phyloP scores from a whole-genome alignment of 2,797 vertebrate genomes.

The Acanthis flammea region DNA sequence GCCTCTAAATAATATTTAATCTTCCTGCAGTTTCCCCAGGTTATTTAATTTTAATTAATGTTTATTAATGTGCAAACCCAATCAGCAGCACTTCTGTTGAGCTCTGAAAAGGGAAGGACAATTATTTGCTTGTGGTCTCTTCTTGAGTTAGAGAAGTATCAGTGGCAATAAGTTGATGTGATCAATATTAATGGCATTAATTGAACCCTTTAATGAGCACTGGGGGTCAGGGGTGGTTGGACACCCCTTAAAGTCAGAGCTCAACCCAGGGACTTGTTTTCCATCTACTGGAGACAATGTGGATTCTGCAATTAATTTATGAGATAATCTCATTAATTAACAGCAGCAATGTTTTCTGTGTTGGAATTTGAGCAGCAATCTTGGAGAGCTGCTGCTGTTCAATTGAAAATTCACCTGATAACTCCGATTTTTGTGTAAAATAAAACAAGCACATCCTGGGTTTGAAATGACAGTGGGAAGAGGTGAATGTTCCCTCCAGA shows the following conservation, averaged over 20 bases:
- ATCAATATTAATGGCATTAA: background rate
- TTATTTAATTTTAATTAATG: background rate
- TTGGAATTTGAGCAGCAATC: background rate
- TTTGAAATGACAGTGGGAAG: background rate
- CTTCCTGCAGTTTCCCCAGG: background rate
- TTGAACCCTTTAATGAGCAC: background rate
- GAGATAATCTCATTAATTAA: background rate
- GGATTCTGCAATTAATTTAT: background rate
- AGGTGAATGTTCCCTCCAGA: background rate
- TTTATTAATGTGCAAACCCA: background rate
- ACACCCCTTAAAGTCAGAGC: background rate
- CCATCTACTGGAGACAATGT: accelerated
- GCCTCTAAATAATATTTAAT: background rate
- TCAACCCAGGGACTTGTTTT: background rate
- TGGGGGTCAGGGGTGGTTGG: background rate
- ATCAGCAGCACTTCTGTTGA: background rate
- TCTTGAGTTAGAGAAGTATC: background rate
- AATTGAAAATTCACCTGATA: background rate
- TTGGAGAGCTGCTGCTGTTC: background rate
- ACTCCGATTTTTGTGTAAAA: accelerated
- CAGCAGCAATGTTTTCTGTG: accelerated
- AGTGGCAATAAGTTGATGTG: background rate
- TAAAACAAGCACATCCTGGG: background rate
- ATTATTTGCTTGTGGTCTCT: background rate
- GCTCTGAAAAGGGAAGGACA: background rate